Evolutionary conservation across 2,888 invertebrate species (phyloP).

Genomic region (Megaustenia siamemsis): DNA sequence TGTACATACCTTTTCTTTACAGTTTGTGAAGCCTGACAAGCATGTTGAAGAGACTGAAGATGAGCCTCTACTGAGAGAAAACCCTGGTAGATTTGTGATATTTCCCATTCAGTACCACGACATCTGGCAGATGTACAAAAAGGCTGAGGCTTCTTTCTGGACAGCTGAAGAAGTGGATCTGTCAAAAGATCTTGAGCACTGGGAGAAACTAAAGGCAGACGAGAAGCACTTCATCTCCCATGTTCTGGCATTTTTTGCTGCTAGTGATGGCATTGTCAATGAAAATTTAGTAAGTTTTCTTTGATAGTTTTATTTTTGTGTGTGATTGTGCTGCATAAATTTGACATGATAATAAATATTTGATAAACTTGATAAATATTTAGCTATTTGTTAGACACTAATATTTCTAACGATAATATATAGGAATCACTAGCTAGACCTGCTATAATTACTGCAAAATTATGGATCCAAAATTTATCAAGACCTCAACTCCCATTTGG

Average conservation of each 20-base stretch:
- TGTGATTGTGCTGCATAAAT: too few relatives aligned
- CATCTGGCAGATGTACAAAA: conserved; percentile 98
- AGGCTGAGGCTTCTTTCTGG: conserved; percentile 99
- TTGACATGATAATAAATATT: too few relatives aligned
- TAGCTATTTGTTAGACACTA: too few relatives aligned
- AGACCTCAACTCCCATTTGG: too few relatives aligned
- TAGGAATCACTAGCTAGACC: too few relatives aligned
- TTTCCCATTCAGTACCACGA: conserved; percentile 98
- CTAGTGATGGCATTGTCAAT: conserved; percentile 99
- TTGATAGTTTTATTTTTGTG: background rate
- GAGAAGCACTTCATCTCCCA: conserved; percentile 97
- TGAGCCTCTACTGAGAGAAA: conserved; percentile 94
- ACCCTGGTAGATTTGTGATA: conserved; percentile 94
- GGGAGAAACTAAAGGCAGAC: conserved; percentile 89
- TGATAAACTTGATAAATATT: too few relatives aligned
- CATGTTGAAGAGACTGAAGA: background rate
- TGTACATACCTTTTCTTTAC: too few relatives aligned
- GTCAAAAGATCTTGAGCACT: conserved; percentile 92
- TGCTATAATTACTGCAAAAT: too few relatives aligned
- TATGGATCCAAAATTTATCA: too few relatives aligned
- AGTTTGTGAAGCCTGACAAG: background rate
- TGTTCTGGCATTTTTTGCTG: conserved; percentile 98
- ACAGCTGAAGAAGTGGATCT: conserved; percentile 98
- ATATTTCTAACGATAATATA: too few relatives aligned
- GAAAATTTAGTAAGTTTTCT: conserved; percentile 89